Conservation (phyloP, 2,797 vertebrate genomes). For the Darevskia nairensis region DNA sequence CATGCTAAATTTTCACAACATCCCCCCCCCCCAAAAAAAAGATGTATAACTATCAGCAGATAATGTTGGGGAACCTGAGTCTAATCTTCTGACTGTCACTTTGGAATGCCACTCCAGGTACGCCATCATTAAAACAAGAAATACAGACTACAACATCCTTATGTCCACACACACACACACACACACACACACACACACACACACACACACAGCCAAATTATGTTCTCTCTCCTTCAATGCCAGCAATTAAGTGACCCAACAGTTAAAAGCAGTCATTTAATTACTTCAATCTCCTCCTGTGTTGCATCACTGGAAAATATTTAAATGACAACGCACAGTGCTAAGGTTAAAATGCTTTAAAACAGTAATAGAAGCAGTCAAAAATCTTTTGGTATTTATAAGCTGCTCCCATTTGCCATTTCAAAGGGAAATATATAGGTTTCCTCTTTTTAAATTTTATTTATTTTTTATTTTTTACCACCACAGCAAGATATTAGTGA, state of each 20-base stretch:
- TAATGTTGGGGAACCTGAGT: too few species aligned
- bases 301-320: slow-evolving; percentile 40
- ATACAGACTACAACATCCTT: not conserved
- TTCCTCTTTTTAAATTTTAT: slow-evolving; percentile 49
- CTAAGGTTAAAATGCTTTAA: slow-evolving; percentile 42
- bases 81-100: not conserved
- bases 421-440: slow-evolving; percentile 44
- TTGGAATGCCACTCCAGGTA: not conserved
- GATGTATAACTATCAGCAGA: not conserved
- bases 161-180: not conserved
- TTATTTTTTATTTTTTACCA: slow-evolving; percentile 51
- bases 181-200: too few species aligned
- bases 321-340: slow-evolving; percentile 40
- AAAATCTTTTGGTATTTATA: slow-evolving; percentile 41
- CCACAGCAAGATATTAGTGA: slow-evolving; percentile 73
- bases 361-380: slow-evolving; percentile 30
- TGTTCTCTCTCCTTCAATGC: not conserved
- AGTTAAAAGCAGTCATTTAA: slow-evolving; percentile 25
- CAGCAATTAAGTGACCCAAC: slow-evolving; percentile 11
- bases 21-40: not conserved
- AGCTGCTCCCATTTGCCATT: slow-evolving; percentile 49
- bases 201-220: not conserved
- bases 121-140: not conserved
- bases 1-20: slow-evolving; percentile 34
- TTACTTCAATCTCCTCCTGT: slow-evolving; percentile 19